phyloP scores from a whole-genome alignment of 2,888 invertebrate species.

The Notodonta dromedarius region DNA sequence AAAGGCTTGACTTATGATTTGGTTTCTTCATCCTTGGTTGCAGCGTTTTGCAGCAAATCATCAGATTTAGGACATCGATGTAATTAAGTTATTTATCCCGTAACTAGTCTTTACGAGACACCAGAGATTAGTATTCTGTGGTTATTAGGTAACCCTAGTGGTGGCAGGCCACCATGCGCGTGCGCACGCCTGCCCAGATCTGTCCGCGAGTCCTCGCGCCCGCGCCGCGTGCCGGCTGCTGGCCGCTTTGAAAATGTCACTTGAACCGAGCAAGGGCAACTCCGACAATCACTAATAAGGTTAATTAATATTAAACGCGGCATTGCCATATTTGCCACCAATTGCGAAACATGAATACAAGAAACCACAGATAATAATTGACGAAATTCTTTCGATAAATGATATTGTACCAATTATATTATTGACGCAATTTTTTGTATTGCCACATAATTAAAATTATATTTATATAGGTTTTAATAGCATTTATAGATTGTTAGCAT shows the following conservation, averaged over 20 bases:
- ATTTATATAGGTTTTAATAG: neutral
- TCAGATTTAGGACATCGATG: too few relatives aligned
- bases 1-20: too few relatives aligned
- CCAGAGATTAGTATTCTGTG: too few relatives aligned
- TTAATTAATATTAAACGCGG: slow-evolving; percentile 28
- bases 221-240: slow-evolving; percentile 1
- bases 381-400: slow-evolving; percentile 5
- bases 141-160: neutral
- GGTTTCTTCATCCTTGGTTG: too few relatives aligned
- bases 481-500: neutral
- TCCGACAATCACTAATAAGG: slow-evolving; percentile 17
- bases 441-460: slow-evolving; percentile 4
- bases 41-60: too few relatives aligned
- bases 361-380: slow-evolving; percentile 4
- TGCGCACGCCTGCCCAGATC: slow-evolving; percentile 6
- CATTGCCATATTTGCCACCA: slow-evolving; percentile 15
- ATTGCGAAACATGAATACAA: slow-evolving; percentile 20
- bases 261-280: slow-evolving; percentile 25
- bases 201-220: slow-evolving; percentile 1
- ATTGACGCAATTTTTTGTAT: slow-evolving; percentile 11
- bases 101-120: too few relatives aligned
- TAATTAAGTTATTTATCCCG: too few relatives aligned
- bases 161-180: slow-evolving; percentile 4
- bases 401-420: slow-evolving; percentile 8
- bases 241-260: slow-evolving; percentile 22